Evolutionary conservation across 2,888 invertebrate species (phyloP).

Genomic region (Carterocephalus palaemon): DNA sequence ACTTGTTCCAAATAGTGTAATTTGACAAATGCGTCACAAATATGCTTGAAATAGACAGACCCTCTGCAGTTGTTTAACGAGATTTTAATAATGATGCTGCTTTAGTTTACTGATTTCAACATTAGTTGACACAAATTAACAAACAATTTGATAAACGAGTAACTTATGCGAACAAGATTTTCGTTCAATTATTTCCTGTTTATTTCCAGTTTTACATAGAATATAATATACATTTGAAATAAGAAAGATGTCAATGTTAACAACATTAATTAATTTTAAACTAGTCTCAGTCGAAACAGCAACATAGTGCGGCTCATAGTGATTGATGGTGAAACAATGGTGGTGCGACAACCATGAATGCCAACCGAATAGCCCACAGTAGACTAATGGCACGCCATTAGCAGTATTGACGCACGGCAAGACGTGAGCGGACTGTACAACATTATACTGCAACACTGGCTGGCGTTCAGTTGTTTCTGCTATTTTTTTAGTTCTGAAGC

Average conservation of each 20-base stretch:
- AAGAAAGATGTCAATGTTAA: too few species aligned
- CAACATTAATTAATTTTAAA: too few species aligned
- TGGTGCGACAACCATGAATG: conserved; percentile 1
- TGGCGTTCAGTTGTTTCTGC: too few species aligned
- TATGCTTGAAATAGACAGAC: conserved; percentile 44
- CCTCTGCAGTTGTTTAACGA: background rate
- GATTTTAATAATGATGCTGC: conserved; percentile 7
- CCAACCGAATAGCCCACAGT: conserved; percentile 19
- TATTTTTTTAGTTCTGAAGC: too few species aligned
- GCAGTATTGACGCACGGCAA: conserved; percentile 32
- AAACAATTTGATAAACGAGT: too few species aligned
- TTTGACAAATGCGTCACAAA: conserved; percentile 57
- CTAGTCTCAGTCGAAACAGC: conserved; percentile 24
- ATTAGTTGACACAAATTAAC: conserved; percentile 1
- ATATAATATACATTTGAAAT: too few species aligned
- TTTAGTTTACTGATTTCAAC: conserved; percentile 2
- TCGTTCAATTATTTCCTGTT: too few species aligned
- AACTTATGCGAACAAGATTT: too few species aligned
- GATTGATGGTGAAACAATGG: conserved; percentile 24
- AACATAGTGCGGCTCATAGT: conserved; percentile 11
- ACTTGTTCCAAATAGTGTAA: conserved; percentile 56
- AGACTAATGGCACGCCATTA: conserved; percentile 26
- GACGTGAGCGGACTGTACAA: conserved; percentile 5
- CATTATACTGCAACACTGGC: too few species aligned
- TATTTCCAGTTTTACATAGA: too few species aligned